These are phyloP conservation scores for Pipra filicauda DNA, from an alignment of 2,113 vertebrate species.

Conservation along the genomic window DNA sequence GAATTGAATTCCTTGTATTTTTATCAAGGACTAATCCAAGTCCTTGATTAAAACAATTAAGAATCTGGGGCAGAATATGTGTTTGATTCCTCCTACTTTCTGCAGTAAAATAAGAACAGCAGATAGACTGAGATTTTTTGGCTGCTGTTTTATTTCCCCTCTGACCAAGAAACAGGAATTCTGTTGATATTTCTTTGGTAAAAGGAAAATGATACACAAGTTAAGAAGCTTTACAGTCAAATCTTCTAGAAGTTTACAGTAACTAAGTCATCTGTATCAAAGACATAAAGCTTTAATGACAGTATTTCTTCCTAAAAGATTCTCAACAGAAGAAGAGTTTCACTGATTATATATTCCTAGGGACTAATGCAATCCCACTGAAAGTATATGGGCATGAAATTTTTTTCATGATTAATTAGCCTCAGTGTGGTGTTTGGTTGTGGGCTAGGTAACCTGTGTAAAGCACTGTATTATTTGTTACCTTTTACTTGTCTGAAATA, in stretches of 20 bases:
- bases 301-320: not conserved
- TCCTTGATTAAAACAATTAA: not conserved
- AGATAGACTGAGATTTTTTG: rapidly evolving
- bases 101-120: not conserved
- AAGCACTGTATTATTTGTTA: not conserved
- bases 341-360: not conserved
- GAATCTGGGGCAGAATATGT: not conserved
- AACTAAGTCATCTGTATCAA: not conserved
- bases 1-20: not conserved
- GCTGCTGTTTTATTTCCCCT: not conserved
- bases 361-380: not conserved
- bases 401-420: not conserved
- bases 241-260: not conserved
- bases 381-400: not conserved
- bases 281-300: not conserved
- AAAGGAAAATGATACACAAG: not conserved
- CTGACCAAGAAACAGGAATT: not conserved
- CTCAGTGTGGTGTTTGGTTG: not conserved
- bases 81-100: not conserved
- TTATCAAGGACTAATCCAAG: not conserved
- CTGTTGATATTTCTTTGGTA: not conserved
- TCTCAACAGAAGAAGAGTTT: not conserved
- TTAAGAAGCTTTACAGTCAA: not conserved
- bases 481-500: not conserved
- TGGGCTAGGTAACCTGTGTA: not conserved